Conservation (phyloP, 35 echinoderm and acorn worm genomes). For the Heliocidaris erythrogramma region DNA sequence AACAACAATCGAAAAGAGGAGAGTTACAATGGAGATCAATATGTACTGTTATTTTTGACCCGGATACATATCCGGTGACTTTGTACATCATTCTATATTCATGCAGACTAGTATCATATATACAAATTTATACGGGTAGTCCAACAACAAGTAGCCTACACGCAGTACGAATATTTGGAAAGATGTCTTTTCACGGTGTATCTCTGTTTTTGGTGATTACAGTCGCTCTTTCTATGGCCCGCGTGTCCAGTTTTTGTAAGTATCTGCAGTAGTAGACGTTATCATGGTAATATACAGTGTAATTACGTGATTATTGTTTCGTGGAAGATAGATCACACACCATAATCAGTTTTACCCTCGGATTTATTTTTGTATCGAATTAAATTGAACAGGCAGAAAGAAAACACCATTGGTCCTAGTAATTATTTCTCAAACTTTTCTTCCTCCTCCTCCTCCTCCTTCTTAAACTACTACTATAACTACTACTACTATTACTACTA, state of each 20-base stretch:
- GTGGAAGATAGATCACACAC: too few species aligned
- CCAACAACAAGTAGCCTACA: background rate
- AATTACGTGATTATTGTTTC: too few species aligned
- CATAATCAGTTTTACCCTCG: too few species aligned
- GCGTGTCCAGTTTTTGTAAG: background rate
- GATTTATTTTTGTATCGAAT: too few species aligned
- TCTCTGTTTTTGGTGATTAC: background rate
- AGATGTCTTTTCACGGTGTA: background rate
- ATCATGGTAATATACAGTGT: background rate
- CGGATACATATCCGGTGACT: background rate
- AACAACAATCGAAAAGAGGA: too few species aligned
- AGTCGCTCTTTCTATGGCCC: background rate
- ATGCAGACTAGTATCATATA: background rate
- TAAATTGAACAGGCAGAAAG: too few species aligned
- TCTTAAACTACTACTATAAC: too few species aligned
- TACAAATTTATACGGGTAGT: background rate
- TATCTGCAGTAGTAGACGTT: background rate
- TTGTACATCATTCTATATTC: background rate
- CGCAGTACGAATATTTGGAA: background rate
- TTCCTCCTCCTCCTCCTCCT: too few species aligned
- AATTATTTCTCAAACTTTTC: too few species aligned
- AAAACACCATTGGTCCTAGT: too few species aligned
- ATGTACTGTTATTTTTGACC: background rate
- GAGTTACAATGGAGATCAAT: too few species aligned
- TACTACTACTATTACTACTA: too few species aligned